These are phyloP conservation scores for Oncorhynchus masou DNA, from an alignment of 2,113 vertebrate genomes.

Conservation along the genomic window DNA sequence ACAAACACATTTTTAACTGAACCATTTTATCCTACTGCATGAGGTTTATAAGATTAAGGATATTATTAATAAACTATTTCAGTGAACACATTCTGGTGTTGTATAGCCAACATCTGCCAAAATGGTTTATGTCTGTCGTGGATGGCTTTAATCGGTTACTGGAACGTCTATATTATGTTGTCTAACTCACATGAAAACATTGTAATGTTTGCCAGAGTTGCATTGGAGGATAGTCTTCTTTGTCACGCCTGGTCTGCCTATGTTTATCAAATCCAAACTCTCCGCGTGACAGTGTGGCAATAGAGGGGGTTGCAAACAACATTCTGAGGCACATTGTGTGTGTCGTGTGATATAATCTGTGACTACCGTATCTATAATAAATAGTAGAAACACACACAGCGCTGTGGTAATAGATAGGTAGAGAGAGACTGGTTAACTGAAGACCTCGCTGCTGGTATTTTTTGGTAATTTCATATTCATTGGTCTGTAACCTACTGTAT, in stretches of 20 bases:
- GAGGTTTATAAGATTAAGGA: background rate
- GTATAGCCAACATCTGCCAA: slow-evolving; percentile 11
- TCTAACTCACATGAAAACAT: no score
- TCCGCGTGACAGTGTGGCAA: slow-evolving; percentile 34
- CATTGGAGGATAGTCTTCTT: no score
- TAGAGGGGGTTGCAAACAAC: background rate
- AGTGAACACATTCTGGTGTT: slow-evolving; percentile 23
- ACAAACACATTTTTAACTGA: background rate
- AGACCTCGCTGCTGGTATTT: background rate
- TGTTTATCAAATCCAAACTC: slow-evolving; percentile 59
- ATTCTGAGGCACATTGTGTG: background rate
- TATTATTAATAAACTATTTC: background rate
- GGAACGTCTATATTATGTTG: no score
- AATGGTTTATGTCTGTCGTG: background rate
- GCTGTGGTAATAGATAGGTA: background rate
- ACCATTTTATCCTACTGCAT: background rate
- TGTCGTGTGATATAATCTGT: background rate
- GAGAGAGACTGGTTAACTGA: background rate
- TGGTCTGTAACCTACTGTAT: background rate
- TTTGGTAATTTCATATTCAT: background rate
- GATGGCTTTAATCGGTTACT: background rate
- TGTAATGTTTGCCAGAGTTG: no score
- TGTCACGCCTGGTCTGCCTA: no score
- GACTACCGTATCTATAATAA: background rate
- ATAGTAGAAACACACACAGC: background rate